phyloP scores from a whole-genome alignment of 2,113 vertebrate species.

The Ptyas mucosa region DNA sequence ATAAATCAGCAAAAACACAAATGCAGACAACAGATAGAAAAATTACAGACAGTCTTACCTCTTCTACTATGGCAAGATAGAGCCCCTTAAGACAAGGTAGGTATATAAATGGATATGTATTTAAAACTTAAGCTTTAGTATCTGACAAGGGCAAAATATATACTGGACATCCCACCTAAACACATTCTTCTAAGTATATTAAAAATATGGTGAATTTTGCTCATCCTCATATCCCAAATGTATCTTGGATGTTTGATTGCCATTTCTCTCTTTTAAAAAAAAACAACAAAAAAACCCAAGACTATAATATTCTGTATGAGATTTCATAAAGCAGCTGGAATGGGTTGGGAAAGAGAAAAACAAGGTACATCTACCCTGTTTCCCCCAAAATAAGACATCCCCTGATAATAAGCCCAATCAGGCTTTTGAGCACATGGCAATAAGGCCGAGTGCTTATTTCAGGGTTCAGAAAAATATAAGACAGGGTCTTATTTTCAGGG shows the following conservation, averaged over 20 bases:
- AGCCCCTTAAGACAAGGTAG: background rate
- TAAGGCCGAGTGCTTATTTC: too few species aligned
- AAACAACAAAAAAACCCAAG: background rate
- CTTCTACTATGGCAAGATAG: background rate
- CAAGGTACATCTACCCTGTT: background rate
- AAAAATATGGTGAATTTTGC: background rate
- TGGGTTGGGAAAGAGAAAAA: background rate
- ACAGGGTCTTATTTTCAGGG: too few species aligned
- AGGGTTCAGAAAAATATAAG: too few species aligned
- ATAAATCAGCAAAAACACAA: conserved; percentile 60
- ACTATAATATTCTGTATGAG: background rate
- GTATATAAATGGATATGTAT: background rate
- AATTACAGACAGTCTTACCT: background rate
- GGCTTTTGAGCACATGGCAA: too few species aligned
- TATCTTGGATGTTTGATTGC: background rate
- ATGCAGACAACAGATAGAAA: conserved; percentile 19
- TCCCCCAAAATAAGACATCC: too few species aligned
- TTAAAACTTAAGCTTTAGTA: background rate
- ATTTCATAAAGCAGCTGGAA: background rate
- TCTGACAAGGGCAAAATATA: background rate
- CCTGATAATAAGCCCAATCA: too few species aligned
- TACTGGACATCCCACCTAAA: background rate
- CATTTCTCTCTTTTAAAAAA: background rate
- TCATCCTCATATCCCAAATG: background rate
- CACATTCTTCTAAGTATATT: background rate